Conservation (phyloP, 2,888 invertebrate species). For the Tachina lurida region DNA sequence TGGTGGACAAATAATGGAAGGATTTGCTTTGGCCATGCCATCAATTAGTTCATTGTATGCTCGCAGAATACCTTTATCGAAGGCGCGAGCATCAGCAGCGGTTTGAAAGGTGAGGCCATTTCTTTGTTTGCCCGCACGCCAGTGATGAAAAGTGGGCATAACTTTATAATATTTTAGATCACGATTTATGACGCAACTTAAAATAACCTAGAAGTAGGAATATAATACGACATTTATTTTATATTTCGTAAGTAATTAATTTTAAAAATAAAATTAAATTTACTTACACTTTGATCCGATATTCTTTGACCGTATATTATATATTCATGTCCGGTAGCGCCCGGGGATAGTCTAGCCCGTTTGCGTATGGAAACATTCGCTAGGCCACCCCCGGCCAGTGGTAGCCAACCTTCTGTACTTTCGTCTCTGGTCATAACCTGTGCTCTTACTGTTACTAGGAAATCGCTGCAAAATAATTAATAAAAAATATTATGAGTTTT, state of each 20-base stretch:
- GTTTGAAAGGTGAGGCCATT: conserved; percentile 98
- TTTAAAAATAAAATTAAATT: conserved; percentile 3
- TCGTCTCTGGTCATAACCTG: conserved; percentile 99
- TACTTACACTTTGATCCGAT: conserved; percentile 94
- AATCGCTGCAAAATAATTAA: conserved; percentile 88
- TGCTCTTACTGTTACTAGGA: conserved; percentile 98
- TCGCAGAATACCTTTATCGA: conserved; percentile 94
- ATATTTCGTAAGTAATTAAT: background rate
- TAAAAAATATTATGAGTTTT: background rate
- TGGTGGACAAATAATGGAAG: conserved; percentile 83
- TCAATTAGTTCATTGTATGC: conserved; percentile 95
- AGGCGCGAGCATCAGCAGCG: conserved; percentile 96
- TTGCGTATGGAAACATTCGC: conserved; percentile 96
- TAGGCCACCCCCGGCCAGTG: conserved; percentile 95
- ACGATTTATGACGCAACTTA: conserved; percentile 96
- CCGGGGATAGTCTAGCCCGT: conserved; percentile 85
- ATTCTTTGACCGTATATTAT: conserved; percentile 96
- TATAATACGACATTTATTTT: background rate
- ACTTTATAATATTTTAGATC: conserved; percentile 98
- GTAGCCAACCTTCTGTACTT: conserved; percentile 97
- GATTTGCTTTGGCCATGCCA: conserved; percentile 92
- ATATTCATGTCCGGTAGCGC: conserved; percentile 89
- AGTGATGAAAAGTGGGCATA: conserved; percentile 99
- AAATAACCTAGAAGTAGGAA: conserved; percentile 87
- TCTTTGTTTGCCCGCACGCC: conserved; percentile 97